phyloP scores from a whole-genome alignment of 2,888 invertebrate species.

The Hermaeophaga mercurialis region DNA sequence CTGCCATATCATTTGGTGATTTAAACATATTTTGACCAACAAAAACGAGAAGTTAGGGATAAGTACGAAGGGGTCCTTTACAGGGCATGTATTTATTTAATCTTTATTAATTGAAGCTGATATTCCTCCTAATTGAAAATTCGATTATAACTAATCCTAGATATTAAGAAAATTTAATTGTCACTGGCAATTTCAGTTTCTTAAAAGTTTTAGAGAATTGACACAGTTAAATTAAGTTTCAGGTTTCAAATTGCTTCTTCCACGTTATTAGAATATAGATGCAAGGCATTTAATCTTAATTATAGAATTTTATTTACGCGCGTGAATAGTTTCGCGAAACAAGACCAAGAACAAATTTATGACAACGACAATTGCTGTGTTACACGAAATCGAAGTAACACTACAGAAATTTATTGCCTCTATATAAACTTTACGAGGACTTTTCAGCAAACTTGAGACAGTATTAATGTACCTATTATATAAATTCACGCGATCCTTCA shows the following conservation, averaged over 20 bases:
- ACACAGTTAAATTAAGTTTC: background rate
- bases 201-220: too few species aligned
- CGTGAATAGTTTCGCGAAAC: background rate
- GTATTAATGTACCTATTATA: constrained; percentile 29
- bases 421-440: constrained; percentile 21
- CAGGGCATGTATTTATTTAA: too few species aligned
- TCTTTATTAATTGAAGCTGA: too few species aligned
- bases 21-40: too few species aligned
- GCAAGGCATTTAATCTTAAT: background rate
- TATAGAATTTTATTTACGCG: background rate
- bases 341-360: background rate
- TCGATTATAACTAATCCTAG: too few species aligned
- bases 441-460: constrained; percentile 24
- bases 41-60: too few species aligned
- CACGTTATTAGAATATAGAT: background rate
- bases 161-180: too few species aligned
- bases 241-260: background rate
- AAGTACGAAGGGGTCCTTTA: too few species aligned
- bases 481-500: constrained; percentile 32
- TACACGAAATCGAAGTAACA: constrained; percentile 21
- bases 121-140: too few species aligned
- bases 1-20: too few species aligned
- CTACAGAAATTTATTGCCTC: constrained; percentile 21
- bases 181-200: too few species aligned
- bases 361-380: constrained; percentile 13